Conservation (phyloP, 1,140 invertebrate genomes). For the Drosophila repletoides region DNA sequence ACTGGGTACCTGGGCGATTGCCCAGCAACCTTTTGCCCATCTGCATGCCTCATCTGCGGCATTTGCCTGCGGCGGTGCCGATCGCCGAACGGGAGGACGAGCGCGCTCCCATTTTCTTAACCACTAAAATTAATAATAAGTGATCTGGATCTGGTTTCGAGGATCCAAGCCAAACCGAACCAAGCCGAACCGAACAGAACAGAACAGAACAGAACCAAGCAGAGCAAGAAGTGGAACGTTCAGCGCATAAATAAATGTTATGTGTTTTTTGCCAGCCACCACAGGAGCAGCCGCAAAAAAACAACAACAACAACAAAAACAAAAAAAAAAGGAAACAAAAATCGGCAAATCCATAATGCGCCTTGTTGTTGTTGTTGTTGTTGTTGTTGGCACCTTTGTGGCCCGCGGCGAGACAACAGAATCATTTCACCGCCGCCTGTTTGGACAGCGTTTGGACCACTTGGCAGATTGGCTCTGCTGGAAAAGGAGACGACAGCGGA, state of each 20-base stretch:
- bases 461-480: neutral
- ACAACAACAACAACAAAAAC: neutral
- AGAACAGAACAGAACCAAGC: too few relatives aligned
- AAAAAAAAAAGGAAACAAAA: slow-evolving; percentile 19
- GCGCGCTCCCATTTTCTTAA: slow-evolving; percentile 73
- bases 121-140: slow-evolving; percentile 82
- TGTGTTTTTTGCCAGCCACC: slow-evolving; percentile 77
- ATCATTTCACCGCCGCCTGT: slow-evolving; percentile 79
- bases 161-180: slow-evolving; percentile 18
- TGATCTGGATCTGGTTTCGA: slow-evolving; percentile 80
- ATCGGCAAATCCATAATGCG: slow-evolving; percentile 73
- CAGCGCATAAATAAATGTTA: slow-evolving; percentile 78
- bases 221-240: slow-evolving; percentile 42
- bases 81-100: slow-evolving; percentile 16
- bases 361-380: slow-evolving; percentile 6
- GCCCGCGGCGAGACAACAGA: slow-evolving; percentile 81
- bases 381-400: slow-evolving; percentile 78
- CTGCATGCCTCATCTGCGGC: slow-evolving; percentile 65
- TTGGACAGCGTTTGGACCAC: slow-evolving; percentile 33
- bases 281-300: slow-evolving; percentile 48
- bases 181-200: too few relatives aligned
- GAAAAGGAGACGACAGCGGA: neutral
- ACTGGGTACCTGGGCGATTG: slow-evolving; percentile 40
- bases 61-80: slow-evolving; percentile 73
- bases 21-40: slow-evolving; percentile 76